Conservation (phyloP, 2,113 vertebrate genomes). For the Irena cyanogastra region DNA sequence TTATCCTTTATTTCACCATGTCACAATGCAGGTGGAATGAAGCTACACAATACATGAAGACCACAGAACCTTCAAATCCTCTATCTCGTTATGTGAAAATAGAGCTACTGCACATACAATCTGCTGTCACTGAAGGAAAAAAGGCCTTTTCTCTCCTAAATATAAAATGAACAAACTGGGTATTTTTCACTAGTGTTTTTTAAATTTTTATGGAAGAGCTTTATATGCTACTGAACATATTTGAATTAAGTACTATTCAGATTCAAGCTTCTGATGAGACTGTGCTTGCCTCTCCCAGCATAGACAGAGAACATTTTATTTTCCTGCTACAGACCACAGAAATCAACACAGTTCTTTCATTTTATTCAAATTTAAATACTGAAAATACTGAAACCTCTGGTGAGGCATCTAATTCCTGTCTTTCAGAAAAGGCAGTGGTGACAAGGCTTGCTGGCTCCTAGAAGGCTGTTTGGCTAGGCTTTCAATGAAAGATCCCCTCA, state of each 20-base stretch:
- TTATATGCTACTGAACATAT: background rate
- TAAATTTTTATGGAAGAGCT: background rate
- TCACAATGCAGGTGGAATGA: background rate
- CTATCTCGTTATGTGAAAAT: background rate
- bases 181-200: background rate
- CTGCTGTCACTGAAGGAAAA: background rate
- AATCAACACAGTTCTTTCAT: background rate
- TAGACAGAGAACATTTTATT: background rate
- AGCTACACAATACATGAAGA: background rate
- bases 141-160: background rate
- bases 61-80: background rate
- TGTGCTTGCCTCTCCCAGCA: background rate
- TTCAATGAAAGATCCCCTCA: background rate
- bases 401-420: background rate
- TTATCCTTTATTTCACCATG: background rate
- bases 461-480: background rate
- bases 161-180: background rate
- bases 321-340: background rate
- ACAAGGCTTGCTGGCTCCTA: background rate
- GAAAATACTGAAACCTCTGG: background rate
- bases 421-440: background rate
- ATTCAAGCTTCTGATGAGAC: background rate
- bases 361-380: background rate
- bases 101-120: background rate
- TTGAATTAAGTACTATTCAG: background rate